Evolutionary conservation across 2,113 vertebrate species (phyloP), one percentile per base, ranked within the genome.

Genomic region (Aldabrachelys gigantea): DNA sequence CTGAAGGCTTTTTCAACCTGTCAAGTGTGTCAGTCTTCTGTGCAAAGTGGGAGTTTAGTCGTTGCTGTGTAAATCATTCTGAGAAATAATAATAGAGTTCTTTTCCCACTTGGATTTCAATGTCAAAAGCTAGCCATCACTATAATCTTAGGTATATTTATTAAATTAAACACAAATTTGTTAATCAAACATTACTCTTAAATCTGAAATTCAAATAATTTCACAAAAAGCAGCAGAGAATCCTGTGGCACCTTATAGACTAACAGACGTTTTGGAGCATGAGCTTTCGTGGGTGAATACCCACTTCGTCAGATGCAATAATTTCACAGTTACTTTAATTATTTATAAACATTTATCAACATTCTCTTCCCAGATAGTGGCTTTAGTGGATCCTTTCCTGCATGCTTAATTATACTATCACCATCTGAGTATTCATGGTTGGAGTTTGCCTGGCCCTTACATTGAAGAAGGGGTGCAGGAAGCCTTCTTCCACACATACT

Each of bases 141-240:
- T 78, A 47, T 29, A 47, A 78, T 27, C 24, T 47, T 21, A 94
- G 88, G 5, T 14, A 29, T 44, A 80, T 2, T 96, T 56, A 91
- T 89, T 95, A 80, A 87, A 95, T n/a, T 95, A 93, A 41, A 41
- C 41, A 72, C 57, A 91, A 90, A 89, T 89, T 49, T 27, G 10
- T 53, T 92, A 85, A 92, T 86, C 31, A 88, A 8, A 82, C 29
- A n/a, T 88, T 82, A 56, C 13, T 72, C 57, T 80, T 90, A 84
- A 89, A 3, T 50, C 35, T 91, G 24, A 92, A 89, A 88, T 93
- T 49, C 52, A 95, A 95, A 96, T 92, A 95, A 84, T 89, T 94
- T 54, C 19, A 83, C 19, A 83, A 10, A 41, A 41, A 41, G 41
- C 41, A 41, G 41, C 41, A 41, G 41, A 41, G 41, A 41, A 41